Conservation (phyloP, 2,797 vertebrate species). For the Graptemys geographica region DNA sequence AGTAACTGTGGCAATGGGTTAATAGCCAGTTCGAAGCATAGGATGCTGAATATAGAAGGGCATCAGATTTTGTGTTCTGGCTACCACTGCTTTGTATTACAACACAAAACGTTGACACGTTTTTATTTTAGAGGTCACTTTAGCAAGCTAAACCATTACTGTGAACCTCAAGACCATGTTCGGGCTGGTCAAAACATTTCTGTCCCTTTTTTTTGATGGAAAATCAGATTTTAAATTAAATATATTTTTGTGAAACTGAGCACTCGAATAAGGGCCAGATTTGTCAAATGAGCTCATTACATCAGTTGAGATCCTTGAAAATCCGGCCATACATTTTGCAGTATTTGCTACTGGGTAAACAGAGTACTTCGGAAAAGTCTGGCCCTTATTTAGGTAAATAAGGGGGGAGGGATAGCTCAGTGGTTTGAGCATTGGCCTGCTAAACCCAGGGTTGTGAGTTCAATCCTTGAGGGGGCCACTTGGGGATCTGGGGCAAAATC, state of each 20-base stretch:
- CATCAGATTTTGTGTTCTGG: neutral
- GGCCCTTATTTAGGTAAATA: neutral
- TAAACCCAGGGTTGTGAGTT: too few relatives aligned
- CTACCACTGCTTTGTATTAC: neutral
- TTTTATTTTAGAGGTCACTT: neutral
- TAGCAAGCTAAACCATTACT: neutral
- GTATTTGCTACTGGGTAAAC: neutral
- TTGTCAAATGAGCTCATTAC: neutral
- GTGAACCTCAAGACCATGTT: neutral
- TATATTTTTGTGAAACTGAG: neutral
- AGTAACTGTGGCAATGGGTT: conserved; percentile 11
- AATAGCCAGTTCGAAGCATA: conserved; percentile 9
- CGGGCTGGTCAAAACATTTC: neutral
- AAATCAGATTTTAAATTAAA: neutral
- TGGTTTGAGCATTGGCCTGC: too few relatives aligned
- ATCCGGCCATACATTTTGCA: neutral
- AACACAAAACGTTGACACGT: neutral
- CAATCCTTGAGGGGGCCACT: too few relatives aligned
- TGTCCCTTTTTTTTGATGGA: too few relatives aligned
- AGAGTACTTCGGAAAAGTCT: fast-evolving
- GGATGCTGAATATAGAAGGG: conserved; percentile 21
- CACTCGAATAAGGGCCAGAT: neutral
- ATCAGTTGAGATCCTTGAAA: neutral
- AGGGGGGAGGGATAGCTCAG: too few relatives aligned
- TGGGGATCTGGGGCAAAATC: too few relatives aligned